phyloP scores from a whole-genome alignment of 2,797 vertebrate species.

The Muraenolepis orangiensis region DNA sequence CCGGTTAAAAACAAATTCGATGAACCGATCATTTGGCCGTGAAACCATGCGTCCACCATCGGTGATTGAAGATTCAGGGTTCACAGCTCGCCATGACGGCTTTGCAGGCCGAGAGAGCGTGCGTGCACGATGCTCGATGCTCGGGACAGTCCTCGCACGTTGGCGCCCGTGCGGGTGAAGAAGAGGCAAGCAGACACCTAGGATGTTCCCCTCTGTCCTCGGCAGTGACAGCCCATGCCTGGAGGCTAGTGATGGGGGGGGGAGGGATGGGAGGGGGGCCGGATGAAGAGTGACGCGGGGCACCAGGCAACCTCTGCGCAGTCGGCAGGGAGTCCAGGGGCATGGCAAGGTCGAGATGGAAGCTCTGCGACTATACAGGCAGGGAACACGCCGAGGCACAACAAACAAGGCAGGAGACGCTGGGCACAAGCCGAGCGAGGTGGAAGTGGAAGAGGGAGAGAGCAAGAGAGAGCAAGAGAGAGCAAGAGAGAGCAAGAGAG shows the following conservation, averaged over 20 bases:
- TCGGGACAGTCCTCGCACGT: no score
- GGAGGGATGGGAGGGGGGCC: no score
- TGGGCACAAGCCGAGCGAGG: no score
- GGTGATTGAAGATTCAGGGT: neutral
- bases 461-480: neutral
- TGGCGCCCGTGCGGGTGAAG: neutral
- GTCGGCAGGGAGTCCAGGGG: neutral
- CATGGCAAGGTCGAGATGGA: neutral
- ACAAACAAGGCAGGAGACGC: no score
- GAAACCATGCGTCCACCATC: neutral
- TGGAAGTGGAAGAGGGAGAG: no score
- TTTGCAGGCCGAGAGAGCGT: no score
- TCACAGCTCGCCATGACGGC: no score
- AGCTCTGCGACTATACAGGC: neutral
- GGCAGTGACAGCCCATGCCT: conserved; percentile 33
- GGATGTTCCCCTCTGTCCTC: conserved; percentile 15
- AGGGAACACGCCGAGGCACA: neutral
- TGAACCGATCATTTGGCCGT: neutral
- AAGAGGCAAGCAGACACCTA: conserved; percentile 44
- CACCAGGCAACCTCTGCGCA: neutral
- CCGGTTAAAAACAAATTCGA: neutral
- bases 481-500: neutral
- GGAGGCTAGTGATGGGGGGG: conserved; percentile 45
- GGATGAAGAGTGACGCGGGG: neutral
- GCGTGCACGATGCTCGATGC: neutral